Percentiles rank a stretch among this genome's conserved stretches.
phyloP scores from a whole-genome alignment of 2,113 vertebrate species.

The Pangasianodon gigas region DNA sequence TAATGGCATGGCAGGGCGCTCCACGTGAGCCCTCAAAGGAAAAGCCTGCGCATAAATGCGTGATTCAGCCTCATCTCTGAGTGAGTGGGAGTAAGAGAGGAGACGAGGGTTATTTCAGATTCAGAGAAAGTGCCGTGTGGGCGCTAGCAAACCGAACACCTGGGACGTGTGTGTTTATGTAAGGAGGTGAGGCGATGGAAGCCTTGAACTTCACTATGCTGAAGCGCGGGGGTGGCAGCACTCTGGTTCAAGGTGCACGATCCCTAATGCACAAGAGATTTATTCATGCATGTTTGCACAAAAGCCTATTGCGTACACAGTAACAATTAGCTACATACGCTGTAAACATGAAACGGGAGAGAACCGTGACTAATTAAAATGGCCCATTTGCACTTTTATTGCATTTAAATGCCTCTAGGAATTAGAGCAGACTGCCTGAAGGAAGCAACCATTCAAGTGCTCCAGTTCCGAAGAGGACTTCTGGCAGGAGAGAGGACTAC shows the following conservation, averaged over 20 bases:
- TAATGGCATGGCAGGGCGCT: not conserved
- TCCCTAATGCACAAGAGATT: conserved; percentile 39
- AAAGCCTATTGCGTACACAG: not conserved
- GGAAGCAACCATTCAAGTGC: conserved; percentile 36
- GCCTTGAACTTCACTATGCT: conserved; percentile 55
- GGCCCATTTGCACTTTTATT: not conserved
- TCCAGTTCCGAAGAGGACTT: conserved; percentile 63
- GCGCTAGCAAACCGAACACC: conserved; percentile 71
- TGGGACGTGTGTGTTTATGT: conserved; percentile 68
- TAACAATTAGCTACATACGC: conserved; percentile 2
- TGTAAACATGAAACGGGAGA: not conserved
- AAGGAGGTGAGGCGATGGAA: conserved; percentile 57
- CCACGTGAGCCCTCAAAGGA: conserved; percentile 22
- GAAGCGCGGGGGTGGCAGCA: conserved; percentile 58
- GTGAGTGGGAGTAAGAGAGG: conserved; percentile 71
- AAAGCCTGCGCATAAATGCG: conserved; percentile 32
- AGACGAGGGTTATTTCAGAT: conserved; percentile 63
- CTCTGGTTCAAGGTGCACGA: conserved; percentile 33
- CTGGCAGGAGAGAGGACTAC: conserved; percentile 13
- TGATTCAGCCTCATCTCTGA: conserved; percentile 63
- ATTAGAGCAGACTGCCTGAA: conserved; percentile 9
- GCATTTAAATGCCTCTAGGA: not conserved
- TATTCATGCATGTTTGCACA: conserved; percentile 43
- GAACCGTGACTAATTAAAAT: conserved; percentile 21
- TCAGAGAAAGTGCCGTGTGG: conserved; percentile 66